phyloP scores from a whole-genome alignment of 1,140 invertebrate species.

The Venustaconcha ellipsiformis region DNA sequence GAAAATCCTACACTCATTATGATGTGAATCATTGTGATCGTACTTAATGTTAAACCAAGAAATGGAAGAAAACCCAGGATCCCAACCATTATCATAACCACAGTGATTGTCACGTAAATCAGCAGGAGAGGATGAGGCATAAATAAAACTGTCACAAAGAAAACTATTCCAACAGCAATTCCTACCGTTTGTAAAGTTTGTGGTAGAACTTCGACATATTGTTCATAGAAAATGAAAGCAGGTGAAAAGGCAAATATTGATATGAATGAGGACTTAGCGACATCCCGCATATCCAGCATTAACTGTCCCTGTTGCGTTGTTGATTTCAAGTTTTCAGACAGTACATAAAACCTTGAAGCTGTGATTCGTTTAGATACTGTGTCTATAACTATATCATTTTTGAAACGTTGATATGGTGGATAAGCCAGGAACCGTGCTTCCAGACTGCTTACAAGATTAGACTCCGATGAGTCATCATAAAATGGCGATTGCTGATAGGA shows the following conservation, averaged over 20 bases:
- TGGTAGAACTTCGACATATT: constrained; percentile 93
- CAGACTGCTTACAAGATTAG: constrained; percentile 18
- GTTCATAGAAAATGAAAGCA: constrained; percentile 60
- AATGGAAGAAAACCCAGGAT: constrained; percentile 97
- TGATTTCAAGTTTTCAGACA: constrained; percentile 29
- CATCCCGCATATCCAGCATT: constrained; percentile 46
- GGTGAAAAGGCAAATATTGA: constrained; percentile 45
- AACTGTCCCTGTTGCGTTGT: constrained; percentile 37
- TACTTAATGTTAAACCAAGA: constrained; percentile 95
- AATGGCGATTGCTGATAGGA: constrained; percentile 8
- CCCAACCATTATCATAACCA: constrained; percentile 94
- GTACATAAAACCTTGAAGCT: constrained; percentile 56
- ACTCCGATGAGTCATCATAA: constrained; percentile 14
- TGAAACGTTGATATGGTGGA: constrained; percentile 66
- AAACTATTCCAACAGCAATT: constrained; percentile 93
- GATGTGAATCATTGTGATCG: constrained; percentile 98
- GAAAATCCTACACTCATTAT: constrained; percentile 99
- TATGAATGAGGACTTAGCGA: constrained; percentile 42
- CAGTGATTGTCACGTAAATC: constrained; percentile 95
- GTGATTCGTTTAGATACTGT: constrained; percentile 84
- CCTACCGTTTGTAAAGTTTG: constrained; percentile 93
- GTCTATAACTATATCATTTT: constrained; percentile 88
- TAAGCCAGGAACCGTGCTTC: constrained; percentile 71
- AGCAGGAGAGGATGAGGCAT: constrained; percentile 95
- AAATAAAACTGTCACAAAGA: constrained; percentile 94